phyloP scores from a whole-genome alignment of 2,113 vertebrate species.

The Lepus americanus region DNA sequence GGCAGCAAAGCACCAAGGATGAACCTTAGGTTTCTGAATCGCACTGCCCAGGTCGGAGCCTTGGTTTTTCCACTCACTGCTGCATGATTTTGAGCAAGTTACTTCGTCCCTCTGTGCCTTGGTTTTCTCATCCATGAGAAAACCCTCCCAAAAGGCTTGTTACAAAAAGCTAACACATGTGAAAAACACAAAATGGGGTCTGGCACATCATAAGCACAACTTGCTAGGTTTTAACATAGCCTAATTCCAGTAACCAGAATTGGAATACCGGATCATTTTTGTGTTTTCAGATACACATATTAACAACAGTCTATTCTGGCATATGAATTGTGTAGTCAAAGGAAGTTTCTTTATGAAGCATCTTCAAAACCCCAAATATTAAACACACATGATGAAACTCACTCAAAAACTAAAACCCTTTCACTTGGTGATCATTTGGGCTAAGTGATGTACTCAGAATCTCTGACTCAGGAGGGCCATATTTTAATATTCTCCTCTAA shows the following conservation, averaged over 20 bases:
- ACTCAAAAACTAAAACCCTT: background rate
- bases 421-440: background rate
- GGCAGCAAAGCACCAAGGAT: background rate
- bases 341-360: background rate
- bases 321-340: background rate
- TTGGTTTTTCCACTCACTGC: background rate
- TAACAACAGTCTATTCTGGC: background rate
- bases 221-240: constrained; percentile 14
- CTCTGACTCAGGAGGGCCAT: background rate
- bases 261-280: background rate
- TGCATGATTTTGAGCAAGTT: background rate
- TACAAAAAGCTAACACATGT: background rate
- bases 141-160: background rate
- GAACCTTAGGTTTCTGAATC: background rate
- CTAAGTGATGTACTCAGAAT: background rate
- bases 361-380: constrained; percentile 40
- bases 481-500: background rate
- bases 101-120: background rate
- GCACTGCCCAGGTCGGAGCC: background rate
- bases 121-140: background rate
- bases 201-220: background rate
- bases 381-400: background rate
- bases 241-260: background rate
- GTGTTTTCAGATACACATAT: constrained; percentile 19
- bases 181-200: background rate